Percentiles rank a stretch among this genome's conserved stretches.
These are phyloP conservation scores for Meandrusa payeni DNA, from an alignment of 2,888 invertebrate species.

Conservation along the genomic window DNA sequence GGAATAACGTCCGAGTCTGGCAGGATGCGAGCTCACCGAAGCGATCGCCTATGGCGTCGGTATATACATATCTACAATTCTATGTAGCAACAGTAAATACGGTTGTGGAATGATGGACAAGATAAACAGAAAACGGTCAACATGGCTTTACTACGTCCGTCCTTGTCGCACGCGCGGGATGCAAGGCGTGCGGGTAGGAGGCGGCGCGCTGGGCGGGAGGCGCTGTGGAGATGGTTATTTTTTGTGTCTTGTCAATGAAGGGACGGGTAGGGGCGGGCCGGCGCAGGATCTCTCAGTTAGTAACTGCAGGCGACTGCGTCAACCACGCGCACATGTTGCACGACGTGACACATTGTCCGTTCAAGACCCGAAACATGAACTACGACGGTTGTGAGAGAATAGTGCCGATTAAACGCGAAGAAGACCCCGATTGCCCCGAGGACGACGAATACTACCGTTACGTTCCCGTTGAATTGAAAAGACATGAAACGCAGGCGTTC, in stretches of 20 bases:
- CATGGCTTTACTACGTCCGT: slow-evolving; percentile 42
- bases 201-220: slow-evolving; percentile 38
- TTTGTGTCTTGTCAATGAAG: slow-evolving; percentile 78
- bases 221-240: slow-evolving; percentile 68
- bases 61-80: slow-evolving; percentile 42
- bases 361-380: slow-evolving; percentile 53
- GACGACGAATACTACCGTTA: slow-evolving; percentile 70
- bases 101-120: slow-evolving; percentile 66
- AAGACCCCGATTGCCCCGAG: slow-evolving; percentile 57
- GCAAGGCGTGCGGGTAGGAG: slow-evolving; percentile 47
- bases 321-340: slow-evolving; percentile 47
- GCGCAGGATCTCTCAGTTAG: slow-evolving; percentile 51
- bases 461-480: slow-evolving; percentile 57
- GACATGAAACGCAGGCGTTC: slow-evolving; percentile 52
- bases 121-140: slow-evolving; percentile 67
- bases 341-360: slow-evolving; percentile 32
- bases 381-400: slow-evolving; percentile 61
- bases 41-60: slow-evolving; percentile 65
- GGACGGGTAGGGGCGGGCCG: slow-evolving; percentile 70
- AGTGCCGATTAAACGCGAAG: slow-evolving; percentile 68
- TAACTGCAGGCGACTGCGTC: slow-evolving; percentile 54
- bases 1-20: slow-evolving; percentile 28
- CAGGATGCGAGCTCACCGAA: slow-evolving; percentile 59
- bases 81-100: slow-evolving; percentile 53
- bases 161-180: slow-evolving; percentile 47